Evolutionary conservation across 2,113 vertebrate genomes (phyloP).

Genomic region (Burhinus bistriatus): DNA sequence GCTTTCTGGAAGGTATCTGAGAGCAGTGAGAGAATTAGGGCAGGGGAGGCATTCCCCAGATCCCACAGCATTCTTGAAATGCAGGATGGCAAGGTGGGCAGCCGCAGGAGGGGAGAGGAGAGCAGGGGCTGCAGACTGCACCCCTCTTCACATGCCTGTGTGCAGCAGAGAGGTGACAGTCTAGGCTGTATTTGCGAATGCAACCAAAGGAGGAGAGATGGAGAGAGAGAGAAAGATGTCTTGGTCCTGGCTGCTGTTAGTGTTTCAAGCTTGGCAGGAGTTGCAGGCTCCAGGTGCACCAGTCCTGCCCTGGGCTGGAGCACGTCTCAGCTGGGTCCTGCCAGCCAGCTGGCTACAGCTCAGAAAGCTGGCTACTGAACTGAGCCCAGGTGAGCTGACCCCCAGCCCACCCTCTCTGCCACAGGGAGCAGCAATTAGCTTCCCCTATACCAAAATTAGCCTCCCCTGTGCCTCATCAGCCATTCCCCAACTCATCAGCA

Average conservation of each 20-base stretch:
- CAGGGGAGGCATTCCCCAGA: neutral
- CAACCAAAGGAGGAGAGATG: neutral
- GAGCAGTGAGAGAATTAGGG: neutral
- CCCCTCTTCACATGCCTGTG: fast-evolving
- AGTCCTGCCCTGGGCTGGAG: neutral
- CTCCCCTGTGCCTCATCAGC: neutral
- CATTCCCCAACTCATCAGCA: neutral
- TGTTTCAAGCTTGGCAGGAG: neutral
- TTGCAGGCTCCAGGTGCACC: neutral
- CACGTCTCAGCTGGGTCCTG: fast-evolving
- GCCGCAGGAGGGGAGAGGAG: neutral
- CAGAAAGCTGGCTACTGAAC: neutral
- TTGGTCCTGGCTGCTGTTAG: neutral
- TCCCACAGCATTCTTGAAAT: fast-evolving
- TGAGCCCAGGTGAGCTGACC: neutral
- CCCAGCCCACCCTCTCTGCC: fast-evolving
- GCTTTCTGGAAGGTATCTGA: fast-evolving
- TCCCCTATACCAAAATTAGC: neutral
- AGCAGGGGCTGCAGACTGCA: neutral
- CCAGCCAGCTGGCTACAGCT: neutral
- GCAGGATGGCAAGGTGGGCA: fast-evolving
- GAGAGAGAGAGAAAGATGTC: neutral
- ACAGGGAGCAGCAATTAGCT: neutral
- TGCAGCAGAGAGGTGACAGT: neutral
- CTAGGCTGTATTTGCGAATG: neutral